Percentiles rank a stretch among this genome's conserved stretches.
phyloP scores from a whole-genome alignment of 2,113 vertebrate species.

The Scomber japonicus region DNA sequence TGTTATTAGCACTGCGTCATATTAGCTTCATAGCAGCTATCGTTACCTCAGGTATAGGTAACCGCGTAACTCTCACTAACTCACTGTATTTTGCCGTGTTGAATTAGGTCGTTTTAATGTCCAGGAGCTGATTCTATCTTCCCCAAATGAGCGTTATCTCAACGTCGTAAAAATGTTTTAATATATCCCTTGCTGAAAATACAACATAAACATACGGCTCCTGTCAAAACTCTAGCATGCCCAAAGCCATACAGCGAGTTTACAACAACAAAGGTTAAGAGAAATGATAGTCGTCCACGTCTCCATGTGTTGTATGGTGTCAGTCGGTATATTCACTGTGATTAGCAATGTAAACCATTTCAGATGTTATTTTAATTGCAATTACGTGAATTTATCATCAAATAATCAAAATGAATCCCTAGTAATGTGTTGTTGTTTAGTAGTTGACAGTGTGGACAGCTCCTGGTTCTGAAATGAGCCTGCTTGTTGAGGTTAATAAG shows the following conservation, averaged over 20 bases:
- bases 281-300: no score
- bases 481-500: background rate
- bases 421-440: no score
- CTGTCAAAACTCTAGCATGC: background rate
- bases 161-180: background rate
- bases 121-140: no score
- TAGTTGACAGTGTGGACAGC: no score
- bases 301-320: no score
- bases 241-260: background rate
- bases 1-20: conserved; percentile 9
- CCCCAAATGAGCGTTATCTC: background rate
- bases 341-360: background rate
- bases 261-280: background rate
- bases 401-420: no score
- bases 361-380: background rate
- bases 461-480: no score
- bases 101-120: no score
- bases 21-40: background rate
- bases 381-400: background rate
- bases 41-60: no score
- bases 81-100: no score
- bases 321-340: background rate
- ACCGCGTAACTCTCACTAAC: no score
- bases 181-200: background rate
- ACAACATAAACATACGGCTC: no score